These are phyloP conservation scores for Anastrepha ludens DNA, from an alignment of 1,140 invertebrate species.

Conservation along the genomic window DNA sequence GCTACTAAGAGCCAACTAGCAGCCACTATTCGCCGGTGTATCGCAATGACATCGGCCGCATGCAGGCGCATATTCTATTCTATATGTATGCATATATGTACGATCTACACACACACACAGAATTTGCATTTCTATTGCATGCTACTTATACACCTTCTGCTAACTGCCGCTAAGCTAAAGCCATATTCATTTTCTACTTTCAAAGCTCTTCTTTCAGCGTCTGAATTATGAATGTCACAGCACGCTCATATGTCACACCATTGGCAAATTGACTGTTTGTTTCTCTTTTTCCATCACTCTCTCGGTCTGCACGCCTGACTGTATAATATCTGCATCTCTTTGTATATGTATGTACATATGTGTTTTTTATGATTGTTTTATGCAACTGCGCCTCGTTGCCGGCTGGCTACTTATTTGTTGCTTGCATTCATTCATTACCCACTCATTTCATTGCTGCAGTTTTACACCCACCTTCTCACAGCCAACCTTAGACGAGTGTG, in stretches of 20 bases:
- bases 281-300: not conserved
- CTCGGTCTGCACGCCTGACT: not conserved
- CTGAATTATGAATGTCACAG: constrained; percentile 37
- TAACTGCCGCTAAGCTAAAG: not conserved
- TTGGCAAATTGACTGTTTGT: constrained; percentile 44
- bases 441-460: constrained; percentile 40
- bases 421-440: constrained; percentile 52
- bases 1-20: not conserved
- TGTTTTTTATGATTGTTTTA: constrained; percentile 4
- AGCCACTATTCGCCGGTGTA: not conserved
- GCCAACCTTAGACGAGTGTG: not conserved
- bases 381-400: not conserved
- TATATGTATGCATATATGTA: not conserved
- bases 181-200: constrained; percentile 34
- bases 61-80: not conserved
- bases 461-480: not conserved
- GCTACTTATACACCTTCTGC: not conserved
- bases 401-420: constrained; percentile 41
- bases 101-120: not conserved
- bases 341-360: not conserved
- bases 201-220: constrained; percentile 32
- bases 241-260: constrained; percentile 31
- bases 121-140: not conserved
- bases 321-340: not conserved
- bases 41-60: not conserved